These are phyloP conservation scores for Tor tambroides DNA, from an alignment of 2,113 vertebrate species.

Conservation along the genomic window DNA sequence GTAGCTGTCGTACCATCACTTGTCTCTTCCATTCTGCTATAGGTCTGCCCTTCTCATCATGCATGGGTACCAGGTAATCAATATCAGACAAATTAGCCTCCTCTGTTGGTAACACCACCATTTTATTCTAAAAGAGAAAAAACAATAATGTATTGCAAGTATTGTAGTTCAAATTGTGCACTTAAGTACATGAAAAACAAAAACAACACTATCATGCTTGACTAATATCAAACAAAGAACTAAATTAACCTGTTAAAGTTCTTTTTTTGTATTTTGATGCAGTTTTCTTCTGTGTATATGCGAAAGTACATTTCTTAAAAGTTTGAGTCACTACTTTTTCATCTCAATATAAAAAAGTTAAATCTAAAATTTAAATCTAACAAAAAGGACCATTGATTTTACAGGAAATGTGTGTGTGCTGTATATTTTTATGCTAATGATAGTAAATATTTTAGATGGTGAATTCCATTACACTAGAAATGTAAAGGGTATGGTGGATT, in stretches of 20 bases:
- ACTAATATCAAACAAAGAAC: background rate
- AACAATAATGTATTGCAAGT: background rate
- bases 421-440: no score
- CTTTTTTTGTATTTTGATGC: background rate
- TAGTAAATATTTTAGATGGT: background rate
- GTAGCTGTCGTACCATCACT: constrained; percentile 92
- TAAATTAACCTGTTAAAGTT: background rate
- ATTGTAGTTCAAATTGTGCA: background rate
- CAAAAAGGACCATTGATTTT: no score
- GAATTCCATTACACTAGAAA: background rate
- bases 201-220: background rate
- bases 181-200: background rate
- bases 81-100: constrained; percentile 79
- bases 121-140: constrained; percentile 68
- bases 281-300: background rate
- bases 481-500: background rate
- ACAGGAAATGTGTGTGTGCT: no score
- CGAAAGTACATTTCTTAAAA: background rate
- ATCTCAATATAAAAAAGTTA: no score
- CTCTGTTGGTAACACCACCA: constrained; percentile 74
- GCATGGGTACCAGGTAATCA: constrained; percentile 90
- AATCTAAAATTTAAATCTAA: no score
- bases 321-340: background rate
- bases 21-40: constrained; percentile 98
- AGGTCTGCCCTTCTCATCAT: constrained; percentile 83